Evolutionary conservation across 2,888 invertebrate species (phyloP).

Genomic region (Crematogaster levior): DNA sequence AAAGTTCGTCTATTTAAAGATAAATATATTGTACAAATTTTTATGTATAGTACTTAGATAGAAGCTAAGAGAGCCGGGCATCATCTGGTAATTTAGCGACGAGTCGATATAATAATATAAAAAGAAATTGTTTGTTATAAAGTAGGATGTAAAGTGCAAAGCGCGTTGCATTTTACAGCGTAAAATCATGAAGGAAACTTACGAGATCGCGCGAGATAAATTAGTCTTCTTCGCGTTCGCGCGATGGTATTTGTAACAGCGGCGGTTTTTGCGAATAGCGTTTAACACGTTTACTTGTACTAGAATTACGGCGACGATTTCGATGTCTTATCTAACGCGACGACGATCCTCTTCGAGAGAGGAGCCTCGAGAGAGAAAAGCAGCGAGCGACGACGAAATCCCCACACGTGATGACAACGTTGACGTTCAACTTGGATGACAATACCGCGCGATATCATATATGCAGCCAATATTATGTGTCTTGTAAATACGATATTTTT

Average conservation of each 20-base stretch:
- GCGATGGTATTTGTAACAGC: not conserved
- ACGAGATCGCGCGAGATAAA: not conserved
- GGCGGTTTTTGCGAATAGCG: constrained; percentile 13
- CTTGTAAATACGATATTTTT: constrained; percentile 55
- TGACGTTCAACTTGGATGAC: constrained; percentile 46
- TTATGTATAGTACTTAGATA: constrained; percentile 50
- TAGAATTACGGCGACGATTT: constrained; percentile 27
- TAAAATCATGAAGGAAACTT: constrained; percentile 8
- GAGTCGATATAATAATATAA: constrained; percentile 29
- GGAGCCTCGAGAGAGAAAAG: not conserved
- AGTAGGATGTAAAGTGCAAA: constrained; percentile 22
- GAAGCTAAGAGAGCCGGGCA: constrained; percentile 23
- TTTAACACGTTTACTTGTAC: constrained; percentile 13
- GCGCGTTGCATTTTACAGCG: constrained; percentile 21
- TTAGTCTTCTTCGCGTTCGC: not conserved
- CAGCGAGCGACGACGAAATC: constrained; percentile 28
- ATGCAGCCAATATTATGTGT: constrained; percentile 39
- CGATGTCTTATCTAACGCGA: constrained; percentile 4
- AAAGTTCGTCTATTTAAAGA: constrained; percentile 42
- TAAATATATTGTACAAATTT: constrained; percentile 50
- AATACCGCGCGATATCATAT: constrained; percentile 48
- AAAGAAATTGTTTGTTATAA: constrained; percentile 24
- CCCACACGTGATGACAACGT: constrained; percentile 12
- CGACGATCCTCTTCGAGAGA: constrained; percentile 21
- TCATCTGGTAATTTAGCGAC: constrained; percentile 35